Conservation (phyloP, 2,888 invertebrate genomes). For the Drosophila mulleri region DNA sequence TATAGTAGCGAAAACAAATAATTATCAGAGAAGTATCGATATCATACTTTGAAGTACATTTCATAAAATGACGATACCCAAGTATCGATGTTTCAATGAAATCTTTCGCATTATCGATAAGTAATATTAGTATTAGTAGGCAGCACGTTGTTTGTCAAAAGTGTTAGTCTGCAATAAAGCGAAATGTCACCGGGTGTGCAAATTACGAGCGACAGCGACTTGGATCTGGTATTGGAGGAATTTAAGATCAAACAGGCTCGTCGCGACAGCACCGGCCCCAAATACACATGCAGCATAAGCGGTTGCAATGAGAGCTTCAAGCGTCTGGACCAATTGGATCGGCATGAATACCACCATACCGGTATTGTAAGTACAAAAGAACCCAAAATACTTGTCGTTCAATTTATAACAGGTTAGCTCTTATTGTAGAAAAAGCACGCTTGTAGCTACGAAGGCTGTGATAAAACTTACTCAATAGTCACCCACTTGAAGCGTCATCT, state of each 20-base stretch:
- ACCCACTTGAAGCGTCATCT: conserved; percentile 88
- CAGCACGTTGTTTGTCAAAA: conserved; percentile 23
- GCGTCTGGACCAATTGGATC: conserved; percentile 86
- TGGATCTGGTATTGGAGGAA: conserved; percentile 75
- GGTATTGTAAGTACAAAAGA: conserved; percentile 86
- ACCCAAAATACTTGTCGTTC: not conserved
- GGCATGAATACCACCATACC: conserved; percentile 87
- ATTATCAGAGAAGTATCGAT: not conserved
- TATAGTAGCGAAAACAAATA: not conserved
- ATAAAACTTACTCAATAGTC: conserved; percentile 87
- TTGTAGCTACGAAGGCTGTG: conserved; percentile 87
- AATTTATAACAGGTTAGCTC: not conserved
- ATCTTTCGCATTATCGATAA: not conserved
- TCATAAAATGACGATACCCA: too few relatives aligned
- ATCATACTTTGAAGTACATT: not conserved
- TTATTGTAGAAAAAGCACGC: conserved; percentile 86
- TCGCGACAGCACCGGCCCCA: conserved; percentile 70
- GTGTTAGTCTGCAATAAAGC: not conserved
- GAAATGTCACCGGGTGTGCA: conserved; percentile 70
- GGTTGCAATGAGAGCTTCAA: conserved; percentile 86
- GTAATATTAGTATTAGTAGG: not conserved
- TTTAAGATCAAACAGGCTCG: conserved; percentile 38
- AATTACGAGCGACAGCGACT: conserved; percentile 81
- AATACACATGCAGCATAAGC: conserved; percentile 85
- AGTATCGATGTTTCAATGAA: not conserved